Conservation (phyloP, 2,113 vertebrate species). For the Bettongia penicillata region DNA sequence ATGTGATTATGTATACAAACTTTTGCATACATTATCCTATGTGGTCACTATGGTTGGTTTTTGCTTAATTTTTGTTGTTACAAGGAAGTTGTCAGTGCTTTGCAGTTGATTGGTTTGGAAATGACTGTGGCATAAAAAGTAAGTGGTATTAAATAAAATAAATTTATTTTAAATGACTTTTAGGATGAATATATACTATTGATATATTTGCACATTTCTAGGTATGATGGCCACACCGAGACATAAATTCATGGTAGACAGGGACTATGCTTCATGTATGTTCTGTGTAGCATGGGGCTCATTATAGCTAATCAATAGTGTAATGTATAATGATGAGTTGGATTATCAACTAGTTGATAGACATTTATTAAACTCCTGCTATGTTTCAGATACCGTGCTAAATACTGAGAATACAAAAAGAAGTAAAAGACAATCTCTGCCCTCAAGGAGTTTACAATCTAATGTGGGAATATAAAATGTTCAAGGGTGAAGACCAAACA, state of each 20-base stretch:
- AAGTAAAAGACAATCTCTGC: not conserved
- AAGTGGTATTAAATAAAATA: not conserved
- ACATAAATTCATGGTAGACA: not conserved
- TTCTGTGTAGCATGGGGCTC: not conserved
- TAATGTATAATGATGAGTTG: not conserved
- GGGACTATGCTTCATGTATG: not conserved
- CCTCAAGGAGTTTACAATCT: not conserved
- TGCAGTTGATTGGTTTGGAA: not conserved
- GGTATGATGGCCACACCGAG: not conserved
- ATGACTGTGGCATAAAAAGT: not conserved
- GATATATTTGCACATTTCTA: not conserved
- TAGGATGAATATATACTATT: not conserved
- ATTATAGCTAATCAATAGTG: not conserved
- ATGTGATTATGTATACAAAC: not conserved
- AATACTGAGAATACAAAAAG: not conserved
- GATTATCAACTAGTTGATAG: not conserved
- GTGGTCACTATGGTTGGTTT: not conserved
- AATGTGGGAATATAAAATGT: not conserved
- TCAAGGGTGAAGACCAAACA: not conserved
- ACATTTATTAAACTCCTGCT: not conserved
- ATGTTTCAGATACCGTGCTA: not conserved
- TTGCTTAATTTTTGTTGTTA: not conserved
- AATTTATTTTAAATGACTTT: not conserved
- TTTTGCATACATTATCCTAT: not conserved
- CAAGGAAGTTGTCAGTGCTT: not conserved